Conservation (phyloP, 2,888 invertebrate genomes). For the Acanthosepion pharaonis region DNA sequence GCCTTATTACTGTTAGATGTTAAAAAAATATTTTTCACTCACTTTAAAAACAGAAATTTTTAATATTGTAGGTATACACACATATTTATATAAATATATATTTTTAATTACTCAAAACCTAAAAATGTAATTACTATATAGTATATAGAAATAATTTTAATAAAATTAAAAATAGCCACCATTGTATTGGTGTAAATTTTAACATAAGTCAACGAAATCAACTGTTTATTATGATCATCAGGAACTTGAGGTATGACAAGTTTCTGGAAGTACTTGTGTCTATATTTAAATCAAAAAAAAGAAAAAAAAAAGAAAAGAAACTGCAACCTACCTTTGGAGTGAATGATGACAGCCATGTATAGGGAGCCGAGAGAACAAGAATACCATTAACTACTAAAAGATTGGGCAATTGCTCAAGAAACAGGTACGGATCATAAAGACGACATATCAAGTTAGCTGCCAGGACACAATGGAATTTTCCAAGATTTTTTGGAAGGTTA, state of each 20-base stretch:
- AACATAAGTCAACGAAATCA: too few relatives aligned
- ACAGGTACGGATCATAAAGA: conserved; percentile 68
- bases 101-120: too few relatives aligned
- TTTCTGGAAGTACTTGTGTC: neutral
- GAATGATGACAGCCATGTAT: conserved; percentile 71
- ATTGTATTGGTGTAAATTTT: too few relatives aligned
- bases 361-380: conserved; percentile 73
- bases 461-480: conserved; percentile 72
- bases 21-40: too few relatives aligned
- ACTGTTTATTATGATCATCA: too few relatives aligned
- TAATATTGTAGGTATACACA: too few relatives aligned
- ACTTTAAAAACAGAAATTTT: too few relatives aligned
- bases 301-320: neutral
- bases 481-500: conserved; percentile 67
- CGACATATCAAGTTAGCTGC: conserved; percentile 73
- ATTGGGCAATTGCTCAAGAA: conserved; percentile 64
- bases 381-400: conserved; percentile 70
- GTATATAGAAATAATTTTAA: too few relatives aligned
- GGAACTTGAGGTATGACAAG: neutral
- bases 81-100: too few relatives aligned
- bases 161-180: too few relatives aligned
- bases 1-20: too few relatives aligned
- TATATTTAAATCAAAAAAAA: neutral
- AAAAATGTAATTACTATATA: too few relatives aligned
- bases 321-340: conserved; percentile 68